Evolutionary conservation across 1,140 invertebrate species (phyloP).

Genomic region (Drosophila biarmipes): DNA sequence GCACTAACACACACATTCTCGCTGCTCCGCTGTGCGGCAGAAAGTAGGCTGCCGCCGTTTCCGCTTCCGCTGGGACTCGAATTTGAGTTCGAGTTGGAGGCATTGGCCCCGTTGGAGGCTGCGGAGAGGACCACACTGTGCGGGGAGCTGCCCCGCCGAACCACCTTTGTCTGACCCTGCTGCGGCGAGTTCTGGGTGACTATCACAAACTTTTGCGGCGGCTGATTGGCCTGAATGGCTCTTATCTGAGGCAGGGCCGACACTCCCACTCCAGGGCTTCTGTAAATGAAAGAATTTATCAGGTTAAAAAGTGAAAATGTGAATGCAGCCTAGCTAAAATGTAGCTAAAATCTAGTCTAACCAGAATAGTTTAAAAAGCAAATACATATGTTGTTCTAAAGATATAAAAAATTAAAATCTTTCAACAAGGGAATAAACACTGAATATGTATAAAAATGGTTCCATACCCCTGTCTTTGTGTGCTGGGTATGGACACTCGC

Average conservation of each 20-base stretch:
- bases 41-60: conserved; percentile 18
- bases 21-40: conserved; percentile 45
- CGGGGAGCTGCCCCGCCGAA: conserved; percentile 71
- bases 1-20: conserved; percentile 76
- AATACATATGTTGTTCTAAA: too few relatives aligned
- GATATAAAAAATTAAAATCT: neutral
- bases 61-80: conserved; percentile 35
- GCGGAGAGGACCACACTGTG: conserved; percentile 68
- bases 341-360: too few relatives aligned
- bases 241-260: conserved; percentile 74
- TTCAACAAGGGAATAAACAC: neutral
- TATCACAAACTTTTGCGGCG: conserved; percentile 76
- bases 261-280: conserved; percentile 74
- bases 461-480: conserved; percentile 65
- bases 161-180: conserved; percentile 57
- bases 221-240: conserved; percentile 67
- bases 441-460: neutral
- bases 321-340: too few relatives aligned
- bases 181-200: conserved; percentile 73
- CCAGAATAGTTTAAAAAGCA: too few relatives aligned
- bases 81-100: conserved; percentile 65
- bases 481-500: conserved; percentile 59
- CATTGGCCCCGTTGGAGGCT: conserved; percentile 58
- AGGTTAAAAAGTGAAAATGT: neutral
- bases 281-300: neutral